Evolutionary conservation across 1,140 invertebrate species (phyloP).

Genomic region (Anastrepha ludens): DNA sequence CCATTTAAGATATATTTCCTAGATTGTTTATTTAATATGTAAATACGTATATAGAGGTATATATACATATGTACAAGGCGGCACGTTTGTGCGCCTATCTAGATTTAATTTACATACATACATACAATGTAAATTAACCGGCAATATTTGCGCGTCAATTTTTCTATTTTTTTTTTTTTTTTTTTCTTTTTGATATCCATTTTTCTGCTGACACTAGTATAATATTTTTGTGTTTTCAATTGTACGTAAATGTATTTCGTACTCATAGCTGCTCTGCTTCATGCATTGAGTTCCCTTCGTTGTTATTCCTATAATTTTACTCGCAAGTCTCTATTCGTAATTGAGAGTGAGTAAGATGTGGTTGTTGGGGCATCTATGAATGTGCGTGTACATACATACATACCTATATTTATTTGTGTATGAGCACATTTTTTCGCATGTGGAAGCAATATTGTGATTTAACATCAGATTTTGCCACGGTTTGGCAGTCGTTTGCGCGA

Average conservation of each 20-base stretch:
- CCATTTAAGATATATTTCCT: too few relatives aligned
- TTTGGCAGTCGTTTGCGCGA: slow-evolving; percentile 35
- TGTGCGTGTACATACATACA: neutral
- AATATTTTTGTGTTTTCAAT: too few relatives aligned
- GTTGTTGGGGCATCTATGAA: neutral
- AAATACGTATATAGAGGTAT: too few relatives aligned
- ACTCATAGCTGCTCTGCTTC: neutral
- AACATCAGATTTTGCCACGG: slow-evolving; percentile 38
- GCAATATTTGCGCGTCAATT: neutral
- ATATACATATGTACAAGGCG: too few relatives aligned
- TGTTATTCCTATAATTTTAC: neutral
- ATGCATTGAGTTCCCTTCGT: neutral
- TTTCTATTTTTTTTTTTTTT: neutral
- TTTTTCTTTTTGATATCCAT: too few relatives aligned
- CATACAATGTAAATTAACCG: neutral
- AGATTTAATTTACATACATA: neutral
- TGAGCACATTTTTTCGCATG: neutral
- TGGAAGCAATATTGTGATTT: neutral
- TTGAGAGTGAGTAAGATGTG: slow-evolving; percentile 24
- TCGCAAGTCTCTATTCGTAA: neutral
- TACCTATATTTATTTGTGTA: neutral
- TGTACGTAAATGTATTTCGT: neutral
- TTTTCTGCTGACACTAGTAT: too few relatives aligned
- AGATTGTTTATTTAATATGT: too few relatives aligned
- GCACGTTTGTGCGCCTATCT: too few relatives aligned